A percentile compares a stretch with the other conserved stretches of the same genome.
Evolutionary conservation across 2,888 invertebrate species (phyloP).

Genomic region (Colostygia pectinataria): DNA sequence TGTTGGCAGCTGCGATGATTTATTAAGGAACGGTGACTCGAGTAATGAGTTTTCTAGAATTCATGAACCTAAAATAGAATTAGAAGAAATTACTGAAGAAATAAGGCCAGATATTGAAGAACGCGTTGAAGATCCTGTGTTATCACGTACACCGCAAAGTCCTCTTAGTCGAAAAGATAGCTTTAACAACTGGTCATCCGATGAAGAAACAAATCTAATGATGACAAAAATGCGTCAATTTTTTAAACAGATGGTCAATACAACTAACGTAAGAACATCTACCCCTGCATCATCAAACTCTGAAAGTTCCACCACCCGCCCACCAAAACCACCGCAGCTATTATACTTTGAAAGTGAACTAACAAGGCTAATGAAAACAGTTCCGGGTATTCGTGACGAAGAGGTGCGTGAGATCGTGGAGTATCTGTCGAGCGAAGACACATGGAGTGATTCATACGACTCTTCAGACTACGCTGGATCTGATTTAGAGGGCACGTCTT

Average conservation of each 20-base stretch:
- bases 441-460: slow-evolving; percentile 97
- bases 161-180: slow-evolving; percentile 92
- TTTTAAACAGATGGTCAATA: slow-evolving; percentile 94
- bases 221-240: slow-evolving; percentile 97
- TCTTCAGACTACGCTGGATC: slow-evolving; percentile 96
- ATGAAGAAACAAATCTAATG: slow-evolving; percentile 96
- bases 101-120: slow-evolving; percentile 81
- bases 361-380: slow-evolving; percentile 95
- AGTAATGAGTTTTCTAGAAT: slow-evolving; percentile 78
- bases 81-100: slow-evolving; percentile 84
- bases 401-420: slow-evolving; percentile 96
- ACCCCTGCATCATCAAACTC: slow-evolving; percentile 82
- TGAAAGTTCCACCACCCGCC: slow-evolving; percentile 78
- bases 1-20: slow-evolving; percentile 93
- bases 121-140: slow-evolving; percentile 74
- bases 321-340: slow-evolving; percentile 92
- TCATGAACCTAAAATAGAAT: slow-evolving; percentile 80
- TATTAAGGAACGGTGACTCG: slow-evolving; percentile 86
- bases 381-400: slow-evolving; percentile 94
- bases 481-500: slow-evolving; percentile 87
- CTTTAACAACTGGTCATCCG: slow-evolving; percentile 97
- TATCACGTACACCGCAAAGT: slow-evolving; percentile 77
- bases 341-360: slow-evolving; percentile 95
- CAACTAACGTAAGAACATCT: slow-evolving; percentile 78
- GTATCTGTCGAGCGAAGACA: slow-evolving; percentile 95